Conservation (phyloP, 2,888 invertebrate genomes). For the Helicoverpa assulta region DNA sequence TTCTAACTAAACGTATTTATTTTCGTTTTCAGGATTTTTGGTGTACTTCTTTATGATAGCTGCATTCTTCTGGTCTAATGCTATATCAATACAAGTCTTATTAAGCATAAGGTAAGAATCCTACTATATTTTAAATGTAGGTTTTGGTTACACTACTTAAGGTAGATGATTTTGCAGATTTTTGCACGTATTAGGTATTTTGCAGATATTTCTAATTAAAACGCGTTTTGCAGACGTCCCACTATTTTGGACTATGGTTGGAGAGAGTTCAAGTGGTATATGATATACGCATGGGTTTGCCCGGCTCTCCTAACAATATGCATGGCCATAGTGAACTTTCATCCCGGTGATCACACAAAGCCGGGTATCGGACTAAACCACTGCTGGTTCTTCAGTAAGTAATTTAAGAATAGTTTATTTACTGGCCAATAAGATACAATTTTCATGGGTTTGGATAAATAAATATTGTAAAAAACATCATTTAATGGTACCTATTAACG, state of each 20-base stretch:
- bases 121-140: constrained; percentile 5
- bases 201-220: not conserved
- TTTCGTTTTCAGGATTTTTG: constrained; percentile 84
- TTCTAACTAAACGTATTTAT: not conserved
- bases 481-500: no score
- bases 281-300: constrained; percentile 90
- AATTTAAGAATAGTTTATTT: not conserved
- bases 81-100: constrained; percentile 92
- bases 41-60: constrained; percentile 90
- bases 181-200: no score
- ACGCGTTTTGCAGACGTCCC: constrained; percentile 71
- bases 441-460: no score
- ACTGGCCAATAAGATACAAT: not conserved
- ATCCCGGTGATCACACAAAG: constrained; percentile 85
- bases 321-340: constrained; percentile 88
- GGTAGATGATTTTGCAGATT: no score
- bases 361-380: constrained; percentile 90
- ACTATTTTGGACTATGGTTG: constrained; percentile 88
- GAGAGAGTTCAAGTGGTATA: constrained; percentile 88
- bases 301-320: constrained; percentile 87
- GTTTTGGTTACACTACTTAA: not conserved
- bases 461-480: no score
- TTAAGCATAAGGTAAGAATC: constrained; percentile 90
- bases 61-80: constrained; percentile 92
- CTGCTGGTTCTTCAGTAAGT: constrained; percentile 92